phyloP scores from a whole-genome alignment of 2,113 vertebrate genomes.

The Azemiops feae region DNA sequence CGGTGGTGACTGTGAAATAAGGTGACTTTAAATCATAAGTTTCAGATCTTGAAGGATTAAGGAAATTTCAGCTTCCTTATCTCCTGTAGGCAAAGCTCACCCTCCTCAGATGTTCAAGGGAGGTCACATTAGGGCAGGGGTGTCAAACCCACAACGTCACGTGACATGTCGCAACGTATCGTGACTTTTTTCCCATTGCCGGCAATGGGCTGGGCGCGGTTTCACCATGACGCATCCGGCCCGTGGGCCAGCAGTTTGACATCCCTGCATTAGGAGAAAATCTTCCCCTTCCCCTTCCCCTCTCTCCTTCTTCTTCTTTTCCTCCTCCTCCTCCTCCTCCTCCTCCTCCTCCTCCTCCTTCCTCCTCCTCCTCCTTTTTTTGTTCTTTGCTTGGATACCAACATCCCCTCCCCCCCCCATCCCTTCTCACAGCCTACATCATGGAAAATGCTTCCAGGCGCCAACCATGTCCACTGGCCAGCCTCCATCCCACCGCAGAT shows the following conservation, averaged over 20 bases:
- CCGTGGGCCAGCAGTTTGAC: too few species aligned
- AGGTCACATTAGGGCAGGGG: not conserved
- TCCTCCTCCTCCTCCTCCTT: not conserved
- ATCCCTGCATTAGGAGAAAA: too few species aligned
- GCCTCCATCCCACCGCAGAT: not conserved
- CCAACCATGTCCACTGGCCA: conserved; percentile 2
- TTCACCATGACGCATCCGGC: too few species aligned
- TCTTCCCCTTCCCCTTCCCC: too few species aligned
- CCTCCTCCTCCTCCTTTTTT: not conserved
- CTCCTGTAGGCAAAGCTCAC: not conserved
- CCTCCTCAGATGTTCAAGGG: not conserved
- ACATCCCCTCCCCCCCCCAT: not conserved
- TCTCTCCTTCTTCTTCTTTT: too few species aligned
- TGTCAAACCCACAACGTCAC: too few species aligned
- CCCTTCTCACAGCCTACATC: conserved; percentile 17
- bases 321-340: not conserved
- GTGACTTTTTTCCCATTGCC: too few species aligned
- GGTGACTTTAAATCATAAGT: not conserved
- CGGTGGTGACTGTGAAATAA: not conserved
- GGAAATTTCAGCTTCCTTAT: not conserved
- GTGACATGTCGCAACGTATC: too few species aligned
- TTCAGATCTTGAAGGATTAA: not conserved
- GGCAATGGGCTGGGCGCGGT: too few species aligned
- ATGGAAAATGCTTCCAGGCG: conserved; percentile 21
- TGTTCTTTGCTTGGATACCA: not conserved